Evolutionary conservation across 2,797 vertebrate species (phyloP), one percentile per base, ranked within the genome.

Genomic region (Microcaecilia unicolor): DNA sequence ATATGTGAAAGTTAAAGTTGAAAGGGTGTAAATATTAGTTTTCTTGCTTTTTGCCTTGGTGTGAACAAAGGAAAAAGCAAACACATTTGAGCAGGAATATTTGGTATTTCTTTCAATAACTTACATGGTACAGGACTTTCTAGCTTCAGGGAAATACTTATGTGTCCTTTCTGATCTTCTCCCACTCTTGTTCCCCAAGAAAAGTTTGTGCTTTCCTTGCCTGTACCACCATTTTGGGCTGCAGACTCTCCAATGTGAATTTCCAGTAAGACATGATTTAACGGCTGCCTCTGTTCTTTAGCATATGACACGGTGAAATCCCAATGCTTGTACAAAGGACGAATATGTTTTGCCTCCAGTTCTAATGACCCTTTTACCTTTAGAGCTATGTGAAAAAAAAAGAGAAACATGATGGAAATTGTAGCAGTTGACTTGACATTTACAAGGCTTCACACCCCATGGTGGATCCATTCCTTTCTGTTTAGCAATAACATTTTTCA

Each of bases 81-180:
- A n/a, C n/a, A n/a, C n/a, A n/a, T n/a, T n/a, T n/a, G n/a, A n/a
- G n/a, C n/a, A n/a, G n/a, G n/a, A n/a, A n/a, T n/a, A n/a, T n/a
- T n/a, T n/a, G n/a, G n/a, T n/a, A 44, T 20, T 52, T 26, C 34
- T 12, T 31, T 43, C 10, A 54, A 49, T 49, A 49, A 81, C 74
- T 80, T 75, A 76, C 78, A 34, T 70, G 67, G 56, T 16, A 37
- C 3, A 0, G 48, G 25, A 47, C 67, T 49, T 46, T 67, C 46
- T 37, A 75, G 49, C 9, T 60, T 41, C 54, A 70, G 44, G 34
- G 61, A 74, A 63, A 67, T 36, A 26, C 58, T 52, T 31, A 58
- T 38, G 12, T 67, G 77, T 15, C 48, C 45, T 4, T 53, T 61
- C 23, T 8, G 33, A 17, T 54, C 44, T 38, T 60, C 58, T 18